A percentile compares a stretch with the other conserved stretches of the same genome.
These are phyloP conservation scores for Spheniscus mendiculus DNA, from an alignment of 2,113 vertebrate species.

Conservation along the genomic window DNA sequence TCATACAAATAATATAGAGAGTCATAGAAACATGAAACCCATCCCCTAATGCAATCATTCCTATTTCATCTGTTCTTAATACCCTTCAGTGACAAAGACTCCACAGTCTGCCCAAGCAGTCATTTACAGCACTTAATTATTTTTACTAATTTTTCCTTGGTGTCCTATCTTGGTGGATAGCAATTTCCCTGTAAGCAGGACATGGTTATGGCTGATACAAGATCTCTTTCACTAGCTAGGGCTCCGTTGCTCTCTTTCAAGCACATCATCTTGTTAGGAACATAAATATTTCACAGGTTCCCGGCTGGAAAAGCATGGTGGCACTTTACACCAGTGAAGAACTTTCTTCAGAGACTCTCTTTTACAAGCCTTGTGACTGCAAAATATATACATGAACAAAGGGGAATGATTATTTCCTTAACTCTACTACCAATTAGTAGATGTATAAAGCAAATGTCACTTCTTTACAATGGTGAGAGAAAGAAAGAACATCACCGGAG, in stretches of 20 bases:
- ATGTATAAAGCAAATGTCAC: not conserved
- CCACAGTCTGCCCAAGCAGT: not conserved
- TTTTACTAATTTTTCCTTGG: not conserved
- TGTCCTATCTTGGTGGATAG: not conserved
- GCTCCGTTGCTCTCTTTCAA: not conserved
- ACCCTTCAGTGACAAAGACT: not conserved
- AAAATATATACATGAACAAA: not conserved
- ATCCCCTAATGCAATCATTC: not conserved
- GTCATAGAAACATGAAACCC: not conserved
- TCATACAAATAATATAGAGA: not conserved
- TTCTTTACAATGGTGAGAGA: not conserved
- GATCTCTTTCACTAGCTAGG: not conserved
- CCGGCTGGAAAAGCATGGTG: not conserved
- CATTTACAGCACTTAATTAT: not conserved
- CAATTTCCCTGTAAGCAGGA: not conserved
- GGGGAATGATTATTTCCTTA: not conserved
- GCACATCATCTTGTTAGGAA: not conserved
- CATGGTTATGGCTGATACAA: not conserved
- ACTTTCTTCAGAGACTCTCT: not conserved
- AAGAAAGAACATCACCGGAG: not conserved
- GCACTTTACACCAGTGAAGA: not conserved
- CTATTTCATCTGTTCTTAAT: not conserved
- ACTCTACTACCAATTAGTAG: not conserved
- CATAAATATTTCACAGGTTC: not conserved
- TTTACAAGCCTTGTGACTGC: not conserved